phyloP scores from a whole-genome alignment of 2,797 vertebrate species.

The Eupleurogrammus muticus region DNA sequence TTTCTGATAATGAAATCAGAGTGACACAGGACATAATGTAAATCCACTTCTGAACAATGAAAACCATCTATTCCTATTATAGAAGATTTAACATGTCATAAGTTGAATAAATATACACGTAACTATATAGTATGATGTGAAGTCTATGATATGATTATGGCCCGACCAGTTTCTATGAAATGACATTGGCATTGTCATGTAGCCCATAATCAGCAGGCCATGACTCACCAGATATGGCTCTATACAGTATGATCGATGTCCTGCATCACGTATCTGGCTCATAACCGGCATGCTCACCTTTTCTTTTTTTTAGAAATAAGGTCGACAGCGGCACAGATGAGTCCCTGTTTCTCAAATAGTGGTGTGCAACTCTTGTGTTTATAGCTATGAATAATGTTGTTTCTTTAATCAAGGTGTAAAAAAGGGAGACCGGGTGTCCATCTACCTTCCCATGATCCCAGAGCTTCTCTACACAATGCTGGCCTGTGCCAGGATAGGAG shows the following conservation, averaged over 20 bases:
- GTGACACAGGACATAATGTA: neutral
- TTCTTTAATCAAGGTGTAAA: constrained; percentile 75
- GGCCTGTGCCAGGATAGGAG: constrained; percentile 86
- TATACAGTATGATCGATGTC: neutral
- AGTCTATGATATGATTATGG: neutral
- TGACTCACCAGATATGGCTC: neutral
- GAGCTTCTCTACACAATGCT: constrained; percentile 86
- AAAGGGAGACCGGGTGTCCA: constrained; percentile 85
- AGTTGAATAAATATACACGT: neutral
- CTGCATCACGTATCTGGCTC: constrained; percentile 3
- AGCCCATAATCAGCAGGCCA: neutral
- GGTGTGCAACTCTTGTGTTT: neutral
- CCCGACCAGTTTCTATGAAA: neutral
- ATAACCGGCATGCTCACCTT: neutral
- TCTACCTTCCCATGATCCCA: constrained; percentile 88
- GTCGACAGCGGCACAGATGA: neutral
- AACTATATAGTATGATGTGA: neutral
- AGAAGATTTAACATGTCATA: neutral
- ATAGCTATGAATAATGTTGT: neutral
- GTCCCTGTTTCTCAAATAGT: neutral
- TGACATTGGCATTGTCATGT: neutral
- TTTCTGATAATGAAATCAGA: neutral
- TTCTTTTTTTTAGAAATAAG: neutral
- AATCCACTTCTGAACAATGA: too few relatives aligned
- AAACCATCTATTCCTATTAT: neutral